Percentiles rank a stretch among this genome's conserved stretches.
phyloP scores from a whole-genome alignment of 1,140 invertebrate species.

The roundworm (Caenorhabditis elegans) region WBcel235 BX284606.5:16788001-16788500 shows the following conservation, averaged over 20 bases:
- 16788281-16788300: slow-evolving; percentile 81
- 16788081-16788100: not conserved
- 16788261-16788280: slow-evolving; percentile 73
- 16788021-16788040: not conserved
- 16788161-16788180: not conserved
- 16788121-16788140: not conserved
- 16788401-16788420: not conserved
- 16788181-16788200: not conserved
- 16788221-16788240: slow-evolving; percentile 79
- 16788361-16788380: not conserved
- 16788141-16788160: not conserved
- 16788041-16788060: not conserved
- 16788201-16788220: slow-evolving; percentile 31
- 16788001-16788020: not conserved
- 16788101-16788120: not conserved
- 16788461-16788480: not conserved
- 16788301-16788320: not conserved
- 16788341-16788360: not conserved
- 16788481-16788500: not conserved
- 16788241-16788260: slow-evolving; percentile 77
- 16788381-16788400: not conserved
- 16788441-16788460: not conserved
- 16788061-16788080: not conserved
- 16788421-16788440: not conserved
- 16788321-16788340: not conserved